Percentiles rank a stretch among this genome's conserved stretches.
Evolutionary conservation across 2,113 vertebrate genomes (phyloP).

Genomic region (Sclerurus mexicanus): DNA sequence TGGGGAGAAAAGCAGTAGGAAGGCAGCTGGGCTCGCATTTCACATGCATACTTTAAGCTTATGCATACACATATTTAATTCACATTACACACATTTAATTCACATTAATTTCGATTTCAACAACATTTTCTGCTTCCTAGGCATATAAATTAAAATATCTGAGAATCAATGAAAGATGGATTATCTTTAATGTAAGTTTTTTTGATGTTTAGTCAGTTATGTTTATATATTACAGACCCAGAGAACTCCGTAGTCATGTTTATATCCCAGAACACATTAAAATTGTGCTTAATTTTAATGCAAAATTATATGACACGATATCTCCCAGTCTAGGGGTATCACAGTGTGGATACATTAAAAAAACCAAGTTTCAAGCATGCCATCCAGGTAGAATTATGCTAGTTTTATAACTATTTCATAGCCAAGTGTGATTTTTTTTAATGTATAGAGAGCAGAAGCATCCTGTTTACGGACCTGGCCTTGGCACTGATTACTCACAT

Average conservation of each 20-base stretch:
- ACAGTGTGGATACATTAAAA: not conserved
- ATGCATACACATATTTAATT: not conserved
- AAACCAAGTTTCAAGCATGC: not conserved
- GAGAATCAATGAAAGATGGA: not conserved
- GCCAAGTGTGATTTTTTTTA: not conserved
- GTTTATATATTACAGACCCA: not conserved
- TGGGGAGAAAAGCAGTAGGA: not conserved
- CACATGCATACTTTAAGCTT: not conserved
- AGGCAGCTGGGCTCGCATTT: not conserved
- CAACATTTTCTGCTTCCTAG: not conserved
- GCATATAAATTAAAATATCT: not conserved
- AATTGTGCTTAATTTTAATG: not conserved
- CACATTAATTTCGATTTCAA: not conserved
- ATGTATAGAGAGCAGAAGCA: not conserved
- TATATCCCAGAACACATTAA: not conserved
- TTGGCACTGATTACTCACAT: not conserved
- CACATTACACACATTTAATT: not conserved
- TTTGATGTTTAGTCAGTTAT: not conserved
- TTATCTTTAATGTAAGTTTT: not conserved
- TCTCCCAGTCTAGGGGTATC: not conserved
- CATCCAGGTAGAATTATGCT: not conserved
- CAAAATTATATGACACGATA: not conserved
- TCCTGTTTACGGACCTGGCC: not conserved
- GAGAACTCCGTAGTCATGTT: not conserved
- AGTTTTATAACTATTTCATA: not conserved